A percentile compares a stretch with the other conserved stretches of the same genome.
Conservation (phyloP, 1,140 invertebrate genomes). For the Harpegnathos saltator region DNA sequence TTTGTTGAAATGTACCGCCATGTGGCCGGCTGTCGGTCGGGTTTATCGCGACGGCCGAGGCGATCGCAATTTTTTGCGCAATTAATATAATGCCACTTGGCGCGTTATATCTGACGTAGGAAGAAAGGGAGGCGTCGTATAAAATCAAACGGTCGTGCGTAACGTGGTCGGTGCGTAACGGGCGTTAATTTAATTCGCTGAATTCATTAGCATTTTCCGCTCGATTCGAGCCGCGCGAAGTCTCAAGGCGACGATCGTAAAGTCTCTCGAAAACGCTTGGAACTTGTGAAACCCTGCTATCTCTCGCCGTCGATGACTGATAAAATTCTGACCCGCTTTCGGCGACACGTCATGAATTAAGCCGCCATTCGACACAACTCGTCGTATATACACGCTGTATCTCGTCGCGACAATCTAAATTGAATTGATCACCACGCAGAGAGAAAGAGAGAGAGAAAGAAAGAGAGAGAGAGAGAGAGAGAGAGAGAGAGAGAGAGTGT, state of each 20-base stretch:
- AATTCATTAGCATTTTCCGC: conserved; percentile 54
- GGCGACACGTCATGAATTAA: conserved; percentile 54
- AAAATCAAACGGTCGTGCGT: conserved; percentile 16
- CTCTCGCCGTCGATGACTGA: conserved; percentile 45
- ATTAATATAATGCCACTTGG: conserved; percentile 21
- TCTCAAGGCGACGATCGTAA: conserved; percentile 51
- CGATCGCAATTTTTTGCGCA: neutral
- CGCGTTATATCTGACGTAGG: conserved; percentile 6
- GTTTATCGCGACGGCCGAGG: conserved; percentile 6
- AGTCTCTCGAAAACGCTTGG: conserved; percentile 24
- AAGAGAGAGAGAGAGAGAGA: no score
- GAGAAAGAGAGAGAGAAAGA: no score
- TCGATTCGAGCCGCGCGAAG: conserved; percentile 7
- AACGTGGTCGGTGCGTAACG: neutral
- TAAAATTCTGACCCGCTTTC: conserved; percentile 72
- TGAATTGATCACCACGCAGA: neutral
- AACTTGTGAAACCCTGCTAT: conserved; percentile 31
- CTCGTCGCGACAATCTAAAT: neutral
- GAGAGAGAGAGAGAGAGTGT: no score
- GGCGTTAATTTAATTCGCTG: conserved; percentile 44
- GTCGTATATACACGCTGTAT: neutral
- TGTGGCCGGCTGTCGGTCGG: neutral
- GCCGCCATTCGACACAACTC: neutral
- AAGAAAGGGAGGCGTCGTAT: conserved; percentile 1
- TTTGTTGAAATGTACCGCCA: conserved; percentile 13